These are phyloP conservation scores for Plemyria rubiginata DNA, from an alignment of 2,888 invertebrate genomes.

Conservation along the genomic window DNA sequence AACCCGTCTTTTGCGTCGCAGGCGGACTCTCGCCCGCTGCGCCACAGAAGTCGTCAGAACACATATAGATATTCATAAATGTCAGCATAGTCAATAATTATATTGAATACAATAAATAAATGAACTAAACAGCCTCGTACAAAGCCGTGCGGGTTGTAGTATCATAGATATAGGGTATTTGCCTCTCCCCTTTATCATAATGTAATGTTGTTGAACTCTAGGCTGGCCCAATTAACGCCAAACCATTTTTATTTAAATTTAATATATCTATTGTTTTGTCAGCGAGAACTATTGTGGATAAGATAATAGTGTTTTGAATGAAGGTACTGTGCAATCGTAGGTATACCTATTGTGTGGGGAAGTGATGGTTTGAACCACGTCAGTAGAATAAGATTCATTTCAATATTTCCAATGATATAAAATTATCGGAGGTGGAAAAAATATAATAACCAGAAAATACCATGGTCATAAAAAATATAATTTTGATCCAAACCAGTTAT, in stretches of 20 bases:
- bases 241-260: constrained; percentile 42
- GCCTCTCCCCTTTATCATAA: constrained; percentile 32
- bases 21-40: no score
- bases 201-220: constrained; percentile 49
- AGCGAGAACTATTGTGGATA: not conserved
- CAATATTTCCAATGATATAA: no score
- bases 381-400: not conserved
- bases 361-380: not conserved
- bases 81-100: no score
- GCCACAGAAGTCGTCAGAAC: no score
- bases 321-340: not conserved
- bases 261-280: constrained; percentile 19
- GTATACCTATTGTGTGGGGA: not conserved
- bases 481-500: no score
- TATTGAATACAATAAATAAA: no score
- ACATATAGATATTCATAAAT: no score
- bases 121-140: not conserved
- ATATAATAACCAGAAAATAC: no score
- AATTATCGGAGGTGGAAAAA: no score
- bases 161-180: constrained; percentile 25
- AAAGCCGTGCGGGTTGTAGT: not conserved
- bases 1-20: no score
- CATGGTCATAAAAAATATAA: no score
- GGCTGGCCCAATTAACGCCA: constrained; percentile 52
- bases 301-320: constrained; percentile 18